phyloP scores from a whole-genome alignment of 1,140 invertebrate species.

The Polypedilum pembai region DNA sequence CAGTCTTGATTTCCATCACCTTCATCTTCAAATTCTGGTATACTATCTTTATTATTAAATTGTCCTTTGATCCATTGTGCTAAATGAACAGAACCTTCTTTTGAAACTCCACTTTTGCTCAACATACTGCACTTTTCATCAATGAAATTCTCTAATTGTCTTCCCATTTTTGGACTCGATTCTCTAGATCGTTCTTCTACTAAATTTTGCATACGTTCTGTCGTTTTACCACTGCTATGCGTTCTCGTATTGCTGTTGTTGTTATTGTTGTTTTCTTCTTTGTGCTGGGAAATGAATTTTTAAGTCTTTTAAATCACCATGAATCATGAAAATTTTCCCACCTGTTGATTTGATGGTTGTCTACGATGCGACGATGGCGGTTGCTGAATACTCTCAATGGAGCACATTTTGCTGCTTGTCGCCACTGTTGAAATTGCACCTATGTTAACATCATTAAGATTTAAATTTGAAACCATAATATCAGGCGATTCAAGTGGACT shows the following conservation, averaged over 20 bases:
- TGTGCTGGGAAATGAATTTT: background rate
- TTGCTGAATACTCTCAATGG: slow-evolving; percentile 40
- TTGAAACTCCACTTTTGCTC: slow-evolving; percentile 50
- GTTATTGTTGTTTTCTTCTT: background rate
- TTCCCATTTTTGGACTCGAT: slow-evolving; percentile 32
- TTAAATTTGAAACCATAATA: slow-evolving; percentile 42
- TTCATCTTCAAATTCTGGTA: slow-evolving; percentile 42
- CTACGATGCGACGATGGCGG: background rate
- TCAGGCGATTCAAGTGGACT: slow-evolving; percentile 56
- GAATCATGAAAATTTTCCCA: slow-evolving; percentile 30
- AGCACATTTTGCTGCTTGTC: slow-evolving; percentile 39
- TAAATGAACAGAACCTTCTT: slow-evolving; percentile 52
- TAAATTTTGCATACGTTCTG: background rate
- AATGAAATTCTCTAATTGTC: slow-evolving; percentile 50
- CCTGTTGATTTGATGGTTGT: slow-evolving; percentile 32
- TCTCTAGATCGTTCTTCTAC: background rate
- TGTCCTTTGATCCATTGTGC: slow-evolving; percentile 62
- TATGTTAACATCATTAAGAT: slow-evolving; percentile 41
- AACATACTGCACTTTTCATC: slow-evolving; percentile 53
- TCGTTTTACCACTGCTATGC: no score
- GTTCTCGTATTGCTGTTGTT: background rate
- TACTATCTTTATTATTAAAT: slow-evolving; percentile 40
- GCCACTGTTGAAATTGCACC: slow-evolving; percentile 41
- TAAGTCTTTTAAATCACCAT: slow-evolving; percentile 12
- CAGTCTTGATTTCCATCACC: slow-evolving; percentile 53